phyloP scores from a whole-genome alignment of 2,113 vertebrate genomes.

The Hemicordylus capensis region DNA sequence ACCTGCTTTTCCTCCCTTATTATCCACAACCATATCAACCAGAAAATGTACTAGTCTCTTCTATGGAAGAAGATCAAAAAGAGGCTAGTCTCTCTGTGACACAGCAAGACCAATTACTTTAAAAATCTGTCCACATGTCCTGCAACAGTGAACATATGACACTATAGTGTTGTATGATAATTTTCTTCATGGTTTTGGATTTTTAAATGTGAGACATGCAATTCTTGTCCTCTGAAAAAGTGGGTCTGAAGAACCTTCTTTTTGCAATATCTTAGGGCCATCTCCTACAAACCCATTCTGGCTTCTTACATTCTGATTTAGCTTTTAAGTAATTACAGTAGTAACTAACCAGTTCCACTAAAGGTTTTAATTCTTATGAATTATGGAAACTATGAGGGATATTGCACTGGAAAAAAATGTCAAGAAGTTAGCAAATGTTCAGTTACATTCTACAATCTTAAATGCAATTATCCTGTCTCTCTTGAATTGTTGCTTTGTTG shows the following conservation, averaged over 20 bases:
- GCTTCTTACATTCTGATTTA: not conserved
- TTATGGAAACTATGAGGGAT: conserved; percentile 4
- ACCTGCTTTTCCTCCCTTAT: not conserved
- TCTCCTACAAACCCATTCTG: not conserved
- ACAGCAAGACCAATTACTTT: not conserved
- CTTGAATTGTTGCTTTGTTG: conserved; percentile 1
- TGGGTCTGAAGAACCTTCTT: not conserved
- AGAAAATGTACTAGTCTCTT: not conserved
- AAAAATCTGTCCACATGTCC: not conserved
- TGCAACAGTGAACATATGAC: not conserved
- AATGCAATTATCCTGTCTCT: not conserved
- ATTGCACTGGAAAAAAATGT: conserved; percentile 4
- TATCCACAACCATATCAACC: not conserved
- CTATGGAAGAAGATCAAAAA: no score
- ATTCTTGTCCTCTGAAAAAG: not conserved
- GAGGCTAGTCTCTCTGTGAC: not conserved
- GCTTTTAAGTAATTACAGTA: not conserved
- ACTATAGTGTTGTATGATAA: not conserved
- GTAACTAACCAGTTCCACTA: conserved; percentile 2
- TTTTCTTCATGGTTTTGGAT: not conserved
- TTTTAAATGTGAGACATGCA: not conserved
- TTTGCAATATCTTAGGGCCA: not conserved
- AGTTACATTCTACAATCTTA: not conserved
- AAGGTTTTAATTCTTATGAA: not conserved
- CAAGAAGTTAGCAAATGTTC: not conserved